Base-by-base conservation (phyloP, 2,113 vertebrate genomes). In the Ophthalmolycus amberensis region DNA sequence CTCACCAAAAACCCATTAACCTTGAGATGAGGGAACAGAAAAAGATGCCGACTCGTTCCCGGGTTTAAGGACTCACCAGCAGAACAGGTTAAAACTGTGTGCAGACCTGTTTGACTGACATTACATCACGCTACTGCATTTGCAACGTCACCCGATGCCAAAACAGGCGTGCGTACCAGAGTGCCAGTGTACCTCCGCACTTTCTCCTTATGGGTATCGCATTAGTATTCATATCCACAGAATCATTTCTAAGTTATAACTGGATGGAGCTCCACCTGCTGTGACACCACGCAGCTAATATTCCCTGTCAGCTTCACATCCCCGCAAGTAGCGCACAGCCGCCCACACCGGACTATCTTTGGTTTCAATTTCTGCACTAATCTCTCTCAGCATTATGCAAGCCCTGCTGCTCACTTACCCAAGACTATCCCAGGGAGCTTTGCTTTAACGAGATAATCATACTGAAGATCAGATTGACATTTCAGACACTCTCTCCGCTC, bases 381-480 rank as follows among this genome's bases (percentile, higher is more conserved):
- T 93, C 88, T 91, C 82, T 85, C 83, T 69, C 70, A 54, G 75
- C 73, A 85, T 91, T 90, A 91, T 90, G 85, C 88, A 77, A 89
- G 84, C 71, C 88, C 80, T 54, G 87, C 88, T 82, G 88, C 90
- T 90, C 89, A 90, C 88, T 92, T 92, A 89, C 80, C 84, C 84
- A 48, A 82, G 85, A 80, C 81, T 70, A 77, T 90, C 84, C 89
- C 84, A 80, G 74, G 75, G 86, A 90, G 90, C 85, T 90, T 87
- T 71, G 74, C 87, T 84, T 85, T 87, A 91, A 92, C 83, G 71
- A 91, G 90, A 92, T 91, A 92, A 91, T 92, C 85, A 89, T 83
- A 85, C 78, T 77, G 82, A 90, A 80, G 74, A 90, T 92, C 86
- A 87, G 89, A 90, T 85, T 90, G 91, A 91, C 91, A 93, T 94